These are phyloP conservation scores for Ormyrus thymus DNA, from an alignment of 2,888 invertebrate species.

Conservation along the genomic window DNA sequence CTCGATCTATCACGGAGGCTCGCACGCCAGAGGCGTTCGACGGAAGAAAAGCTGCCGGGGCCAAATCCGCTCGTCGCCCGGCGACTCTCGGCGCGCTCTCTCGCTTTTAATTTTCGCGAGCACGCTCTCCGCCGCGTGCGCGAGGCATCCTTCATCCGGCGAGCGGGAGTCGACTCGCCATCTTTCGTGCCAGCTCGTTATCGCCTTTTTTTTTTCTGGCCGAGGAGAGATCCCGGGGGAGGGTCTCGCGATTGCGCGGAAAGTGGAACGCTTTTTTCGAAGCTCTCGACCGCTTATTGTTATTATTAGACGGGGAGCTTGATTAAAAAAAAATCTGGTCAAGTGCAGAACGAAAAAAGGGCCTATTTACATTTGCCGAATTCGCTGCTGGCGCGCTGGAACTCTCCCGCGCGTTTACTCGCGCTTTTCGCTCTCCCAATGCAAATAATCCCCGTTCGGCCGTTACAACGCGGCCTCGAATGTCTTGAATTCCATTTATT, in stretches of 20 bases:
- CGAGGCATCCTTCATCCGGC: constrained; percentile 12
- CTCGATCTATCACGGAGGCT: constrained; percentile 17
- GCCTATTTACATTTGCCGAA: constrained; percentile 13
- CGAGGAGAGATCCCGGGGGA: background rate
- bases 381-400: constrained; percentile 3
- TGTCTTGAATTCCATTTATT: constrained; percentile 34
- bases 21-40: background rate
- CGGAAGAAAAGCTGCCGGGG: background rate
- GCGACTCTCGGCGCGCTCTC: background rate
- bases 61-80: constrained; percentile 22
- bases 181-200: constrained; percentile 16
- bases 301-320: background rate
- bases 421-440: background rate
- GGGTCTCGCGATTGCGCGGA: constrained; percentile 49
- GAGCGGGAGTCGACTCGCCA: constrained; percentile 14
- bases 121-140: background rate
- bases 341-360: background rate
- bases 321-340: constrained; percentile 31
- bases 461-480: no score
- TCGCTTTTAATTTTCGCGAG: constrained; percentile 43
- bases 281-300: constrained; percentile 3
- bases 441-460: constrained; percentile 7
- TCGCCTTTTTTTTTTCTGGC: constrained; percentile 24
- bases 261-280: constrained; percentile 22
- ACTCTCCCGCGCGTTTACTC: constrained; percentile 7